phyloP scores from a whole-genome alignment of 1,140 invertebrate genomes.

The Chelonus insularis region DNA sequence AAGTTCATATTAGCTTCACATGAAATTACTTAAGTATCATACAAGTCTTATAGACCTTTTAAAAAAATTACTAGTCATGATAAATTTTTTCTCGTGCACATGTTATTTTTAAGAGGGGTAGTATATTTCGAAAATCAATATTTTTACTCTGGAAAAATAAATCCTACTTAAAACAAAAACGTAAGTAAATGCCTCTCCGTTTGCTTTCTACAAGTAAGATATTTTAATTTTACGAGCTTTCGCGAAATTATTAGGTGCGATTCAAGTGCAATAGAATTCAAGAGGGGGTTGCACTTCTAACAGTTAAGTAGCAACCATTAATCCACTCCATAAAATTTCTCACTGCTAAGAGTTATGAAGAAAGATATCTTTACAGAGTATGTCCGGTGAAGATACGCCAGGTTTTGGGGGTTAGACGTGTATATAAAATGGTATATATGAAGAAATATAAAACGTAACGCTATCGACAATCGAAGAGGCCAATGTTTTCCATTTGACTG shows the following conservation, averaged over 20 bases:
- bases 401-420: neutral
- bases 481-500: constrained; percentile 39
- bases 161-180: no score
- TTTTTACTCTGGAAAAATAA: no score
- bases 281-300: neutral
- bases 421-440: neutral
- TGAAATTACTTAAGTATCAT: no score
- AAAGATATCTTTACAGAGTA: neutral
- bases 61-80: no score
- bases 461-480: constrained; percentile 26
- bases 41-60: no score
- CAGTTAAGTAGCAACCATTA: constrained; percentile 18
- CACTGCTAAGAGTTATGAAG: neutral
- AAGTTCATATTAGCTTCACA: no score
- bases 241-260: constrained; percentile 7
- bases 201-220: no score
- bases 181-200: no score
- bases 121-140: no score
- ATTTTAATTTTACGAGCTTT: neutral
- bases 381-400: neutral
- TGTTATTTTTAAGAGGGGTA: no score
- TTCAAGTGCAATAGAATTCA: neutral
- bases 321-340: constrained; percentile 18
- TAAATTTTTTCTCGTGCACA: no score
- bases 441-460: constrained; percentile 9